Conservation (phyloP, 2,797 vertebrate species). For the Furcifer pardalis region DNA sequence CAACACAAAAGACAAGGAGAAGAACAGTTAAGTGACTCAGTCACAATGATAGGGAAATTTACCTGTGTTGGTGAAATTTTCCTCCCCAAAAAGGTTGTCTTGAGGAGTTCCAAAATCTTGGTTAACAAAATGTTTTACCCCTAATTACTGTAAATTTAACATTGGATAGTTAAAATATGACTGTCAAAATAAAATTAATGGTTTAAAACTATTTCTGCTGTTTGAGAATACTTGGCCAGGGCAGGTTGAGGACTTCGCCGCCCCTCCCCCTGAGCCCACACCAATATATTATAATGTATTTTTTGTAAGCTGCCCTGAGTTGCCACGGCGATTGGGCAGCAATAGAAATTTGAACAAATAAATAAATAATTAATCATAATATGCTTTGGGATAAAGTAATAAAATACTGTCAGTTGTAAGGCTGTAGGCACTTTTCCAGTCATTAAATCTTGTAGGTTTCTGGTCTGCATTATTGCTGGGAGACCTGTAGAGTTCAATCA, state of each 20-base stretch:
- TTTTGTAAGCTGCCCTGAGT: too few species aligned
- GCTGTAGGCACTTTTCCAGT: neutral
- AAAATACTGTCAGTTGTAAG: neutral
- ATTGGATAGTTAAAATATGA: neutral
- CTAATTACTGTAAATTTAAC: neutral
- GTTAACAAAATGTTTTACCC: neutral
- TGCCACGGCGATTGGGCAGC: too few species aligned
- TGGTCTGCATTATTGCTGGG: neutral
- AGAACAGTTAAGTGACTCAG: neutral
- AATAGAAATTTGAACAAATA: too few species aligned
- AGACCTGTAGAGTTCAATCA: neutral
- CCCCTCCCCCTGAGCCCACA: too few species aligned
- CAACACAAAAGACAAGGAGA: neutral
- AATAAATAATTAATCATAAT: too few species aligned
- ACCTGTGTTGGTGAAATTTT: too few species aligned
- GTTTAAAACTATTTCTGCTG: neutral
- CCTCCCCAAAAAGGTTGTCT: neutral
- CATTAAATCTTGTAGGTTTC: neutral
- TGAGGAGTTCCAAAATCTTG: neutral
- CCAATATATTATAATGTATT: too few species aligned
- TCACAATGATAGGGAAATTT: neutral
- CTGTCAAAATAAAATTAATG: neutral
- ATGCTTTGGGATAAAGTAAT: neutral
- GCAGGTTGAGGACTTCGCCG: too few species aligned
- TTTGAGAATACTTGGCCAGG: slow-evolving; percentile 9